Evolutionary conservation across 2,888 invertebrate genomes (phyloP).

Genomic region (Opisthograptis luteolata): DNA sequence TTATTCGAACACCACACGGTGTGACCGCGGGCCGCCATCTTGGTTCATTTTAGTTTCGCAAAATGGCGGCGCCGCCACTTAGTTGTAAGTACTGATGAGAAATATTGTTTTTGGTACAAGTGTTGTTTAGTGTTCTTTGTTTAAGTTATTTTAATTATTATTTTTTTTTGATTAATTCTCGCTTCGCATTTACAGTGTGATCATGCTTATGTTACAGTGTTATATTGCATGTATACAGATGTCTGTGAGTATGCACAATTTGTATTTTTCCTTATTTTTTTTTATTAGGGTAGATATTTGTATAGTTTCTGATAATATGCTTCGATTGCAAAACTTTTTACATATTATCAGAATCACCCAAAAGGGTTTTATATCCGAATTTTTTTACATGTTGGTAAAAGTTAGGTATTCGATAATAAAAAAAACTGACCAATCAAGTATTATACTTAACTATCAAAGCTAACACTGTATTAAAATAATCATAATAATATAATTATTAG

Average conservation of each 20-base stretch:
- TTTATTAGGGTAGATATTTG: slow-evolving; percentile 36
- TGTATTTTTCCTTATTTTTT: slow-evolving; percentile 65
- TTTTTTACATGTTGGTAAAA: slow-evolving; percentile 52
- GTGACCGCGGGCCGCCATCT: slow-evolving; percentile 71
- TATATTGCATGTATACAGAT: slow-evolving; percentile 77
- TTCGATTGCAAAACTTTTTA: slow-evolving; percentile 41
- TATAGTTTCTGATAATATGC: slow-evolving; percentile 60
- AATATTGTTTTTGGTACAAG: slow-evolving; percentile 70
- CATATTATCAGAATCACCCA: slow-evolving; percentile 59
- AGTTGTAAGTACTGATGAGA: slow-evolving; percentile 77
- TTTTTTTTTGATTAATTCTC: slow-evolving; percentile 57
- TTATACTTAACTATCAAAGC: slow-evolving; percentile 34
- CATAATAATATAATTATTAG: slow-evolving; percentile 45
- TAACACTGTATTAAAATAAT: slow-evolving; percentile 35
- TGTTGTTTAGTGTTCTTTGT: slow-evolving; percentile 59
- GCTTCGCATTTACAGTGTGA: slow-evolving; percentile 83
- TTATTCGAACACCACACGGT: slow-evolving; percentile 56
- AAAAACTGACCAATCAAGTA: slow-evolving; percentile 42
- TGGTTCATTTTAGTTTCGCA: slow-evolving; percentile 54
- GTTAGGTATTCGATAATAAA: slow-evolving; percentile 39
- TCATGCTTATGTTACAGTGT: slow-evolving; percentile 81
- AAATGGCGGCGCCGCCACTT: slow-evolving; percentile 68
- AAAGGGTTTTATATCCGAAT: slow-evolving; percentile 60
- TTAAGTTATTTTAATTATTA: slow-evolving; percentile 57
- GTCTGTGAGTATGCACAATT: slow-evolving; percentile 83